Conservation (phyloP, 2,113 vertebrate genomes). For the Hypanus sabinus region DNA sequence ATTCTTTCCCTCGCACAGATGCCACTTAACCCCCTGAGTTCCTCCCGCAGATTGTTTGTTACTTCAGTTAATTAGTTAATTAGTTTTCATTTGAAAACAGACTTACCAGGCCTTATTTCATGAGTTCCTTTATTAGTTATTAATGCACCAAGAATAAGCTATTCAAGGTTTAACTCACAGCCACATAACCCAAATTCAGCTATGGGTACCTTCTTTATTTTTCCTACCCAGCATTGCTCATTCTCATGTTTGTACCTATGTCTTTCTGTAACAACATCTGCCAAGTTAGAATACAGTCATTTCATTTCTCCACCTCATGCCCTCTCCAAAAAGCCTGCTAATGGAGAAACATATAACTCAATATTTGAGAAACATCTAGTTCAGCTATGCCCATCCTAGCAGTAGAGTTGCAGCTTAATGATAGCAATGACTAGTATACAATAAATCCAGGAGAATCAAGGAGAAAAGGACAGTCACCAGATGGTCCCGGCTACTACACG, state of each 20-base stretch:
- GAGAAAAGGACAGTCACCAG: not conserved
- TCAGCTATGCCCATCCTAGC: not conserved
- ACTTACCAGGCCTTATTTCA: not conserved
- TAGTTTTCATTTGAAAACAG: not conserved
- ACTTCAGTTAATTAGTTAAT: not conserved
- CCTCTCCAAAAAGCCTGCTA: not conserved
- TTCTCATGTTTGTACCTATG: not conserved
- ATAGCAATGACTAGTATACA: not conserved
- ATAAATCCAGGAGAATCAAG: not conserved
- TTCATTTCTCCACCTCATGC: not conserved
- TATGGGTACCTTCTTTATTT: not conserved
- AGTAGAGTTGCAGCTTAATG: not conserved
- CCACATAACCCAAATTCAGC: not conserved
- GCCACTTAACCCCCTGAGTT: too few species aligned
- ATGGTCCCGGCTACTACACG: not conserved
- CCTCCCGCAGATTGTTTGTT: too few species aligned
- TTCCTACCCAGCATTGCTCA: not conserved
- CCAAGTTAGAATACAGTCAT: not conserved
- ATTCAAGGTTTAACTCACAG: not conserved
- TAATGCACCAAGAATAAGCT: not conserved
- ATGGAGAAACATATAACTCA: not conserved
- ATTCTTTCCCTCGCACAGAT: too few species aligned
- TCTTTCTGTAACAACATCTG: not conserved
- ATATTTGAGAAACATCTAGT: not conserved
- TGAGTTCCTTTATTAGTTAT: not conserved